Percentiles rank a stretch among this genome's conserved stretches.
These are phyloP conservation scores for Connochaetes taurinus DNA, from an alignment of 2,113 vertebrate species.

Conservation along the genomic window DNA sequence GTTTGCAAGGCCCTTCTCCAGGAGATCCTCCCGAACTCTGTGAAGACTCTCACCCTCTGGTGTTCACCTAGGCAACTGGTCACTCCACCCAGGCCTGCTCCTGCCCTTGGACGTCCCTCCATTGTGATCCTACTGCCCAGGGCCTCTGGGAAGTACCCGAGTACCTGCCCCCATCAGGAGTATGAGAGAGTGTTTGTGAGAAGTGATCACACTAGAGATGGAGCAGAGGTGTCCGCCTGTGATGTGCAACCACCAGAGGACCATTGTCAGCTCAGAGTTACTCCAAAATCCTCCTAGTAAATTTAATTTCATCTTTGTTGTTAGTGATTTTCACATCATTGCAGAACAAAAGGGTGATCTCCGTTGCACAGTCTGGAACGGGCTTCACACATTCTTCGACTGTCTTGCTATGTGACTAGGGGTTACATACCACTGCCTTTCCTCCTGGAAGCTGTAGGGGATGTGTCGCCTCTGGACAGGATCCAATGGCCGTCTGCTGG, in stretches of 20 bases:
- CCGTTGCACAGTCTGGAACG: not conserved
- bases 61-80: not conserved
- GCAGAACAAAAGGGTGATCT: not conserved
- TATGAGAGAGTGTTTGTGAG: not conserved
- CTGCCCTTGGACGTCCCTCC: not conserved
- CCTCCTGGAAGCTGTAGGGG: not conserved
- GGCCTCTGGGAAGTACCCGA: not conserved
- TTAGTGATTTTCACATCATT: not conserved
- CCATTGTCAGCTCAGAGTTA: not conserved
- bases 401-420: not conserved
- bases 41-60: not conserved
- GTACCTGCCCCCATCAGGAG: too few species aligned
- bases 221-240: not conserved
- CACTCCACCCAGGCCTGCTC: too few species aligned
- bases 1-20: not conserved
- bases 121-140: too few species aligned
- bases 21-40: not conserved
- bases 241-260: too few species aligned
- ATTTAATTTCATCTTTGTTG: not conserved
- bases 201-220: not conserved
- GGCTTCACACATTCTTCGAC: not conserved
- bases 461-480: rapidly evolving
- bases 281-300: not conserved
- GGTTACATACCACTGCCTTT: not conserved
- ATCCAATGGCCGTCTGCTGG: rapidly evolving